A percentile compares a stretch with the other conserved stretches of the same genome.
phyloP scores from a whole-genome alignment of 1,140 invertebrate genomes.

The Drosophila leontia region DNA sequence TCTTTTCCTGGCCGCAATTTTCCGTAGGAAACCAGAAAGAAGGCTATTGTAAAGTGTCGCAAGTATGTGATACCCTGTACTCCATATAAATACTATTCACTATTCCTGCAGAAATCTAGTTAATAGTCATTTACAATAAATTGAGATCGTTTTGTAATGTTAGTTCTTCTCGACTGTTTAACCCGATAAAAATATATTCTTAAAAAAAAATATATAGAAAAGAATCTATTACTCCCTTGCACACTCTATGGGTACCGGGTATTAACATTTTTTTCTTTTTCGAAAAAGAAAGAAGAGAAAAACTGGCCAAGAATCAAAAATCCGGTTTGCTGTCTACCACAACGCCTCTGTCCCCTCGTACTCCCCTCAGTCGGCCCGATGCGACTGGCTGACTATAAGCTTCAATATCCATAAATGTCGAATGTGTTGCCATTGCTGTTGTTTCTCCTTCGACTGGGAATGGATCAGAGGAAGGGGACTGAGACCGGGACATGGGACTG shows the following conservation, averaged over 20 bases:
- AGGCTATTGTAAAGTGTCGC: too few species aligned
- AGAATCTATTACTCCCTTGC: background rate
- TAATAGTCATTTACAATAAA: background rate
- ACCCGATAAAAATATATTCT: background rate
- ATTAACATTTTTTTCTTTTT: slow-evolving; percentile 12
- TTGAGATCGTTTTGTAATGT: background rate
- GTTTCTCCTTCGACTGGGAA: slow-evolving; percentile 37
- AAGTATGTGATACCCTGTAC: background rate
- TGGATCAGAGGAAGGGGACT: slow-evolving; percentile 1
- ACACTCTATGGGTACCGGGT: background rate
- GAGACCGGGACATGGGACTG: slow-evolving; percentile 3
- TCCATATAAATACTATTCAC: background rate
- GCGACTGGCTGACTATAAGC: slow-evolving; percentile 72
- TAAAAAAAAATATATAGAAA: background rate
- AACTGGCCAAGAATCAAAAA: slow-evolving; percentile 52
- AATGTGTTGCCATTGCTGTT: slow-evolving; percentile 65
- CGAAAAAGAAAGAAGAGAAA: slow-evolving; percentile 24
- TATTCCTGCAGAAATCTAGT: background rate
- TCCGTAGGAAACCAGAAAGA: slow-evolving; percentile 43
- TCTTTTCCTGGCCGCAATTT: slow-evolving; percentile 49
- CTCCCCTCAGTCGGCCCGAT: background rate
- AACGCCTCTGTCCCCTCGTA: slow-evolving; percentile 27
- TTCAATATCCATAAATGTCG: slow-evolving; percentile 84
- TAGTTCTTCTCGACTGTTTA: background rate
- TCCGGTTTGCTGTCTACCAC: slow-evolving; percentile 64